Evolutionary conservation across 1,140 invertebrate species (phyloP).

Genomic region (Zaprionus kolodkinae): DNA sequence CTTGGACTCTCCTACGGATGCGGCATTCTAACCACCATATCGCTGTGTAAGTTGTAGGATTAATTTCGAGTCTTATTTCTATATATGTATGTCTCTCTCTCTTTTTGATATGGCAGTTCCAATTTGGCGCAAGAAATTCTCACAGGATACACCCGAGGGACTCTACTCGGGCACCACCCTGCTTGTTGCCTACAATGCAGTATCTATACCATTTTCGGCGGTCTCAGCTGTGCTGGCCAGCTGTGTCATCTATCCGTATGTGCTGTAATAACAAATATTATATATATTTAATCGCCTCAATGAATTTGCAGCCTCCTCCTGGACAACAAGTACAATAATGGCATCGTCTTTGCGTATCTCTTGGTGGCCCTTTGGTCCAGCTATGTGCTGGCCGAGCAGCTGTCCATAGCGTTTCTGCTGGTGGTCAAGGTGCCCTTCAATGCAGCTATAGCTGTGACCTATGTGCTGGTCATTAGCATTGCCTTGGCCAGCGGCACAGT

Average conservation of each 20-base stretch:
- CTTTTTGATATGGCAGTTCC: conserved; percentile 88
- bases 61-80: not conserved
- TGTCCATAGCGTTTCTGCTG: conserved; percentile 92
- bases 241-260: conserved; percentile 91
- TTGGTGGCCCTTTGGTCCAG: conserved; percentile 90
- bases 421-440: conserved; percentile 91
- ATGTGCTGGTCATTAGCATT: conserved; percentile 90
- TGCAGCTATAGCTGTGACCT: conserved; percentile 90
- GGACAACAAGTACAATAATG: conserved; percentile 70
- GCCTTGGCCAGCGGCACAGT: conserved; percentile 92
- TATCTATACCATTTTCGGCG: conserved; percentile 92
- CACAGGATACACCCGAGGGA: conserved; percentile 94
- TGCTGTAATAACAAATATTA: conserved; percentile 21
- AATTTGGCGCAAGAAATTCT: conserved; percentile 93
- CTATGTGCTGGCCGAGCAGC: conserved; percentile 93
- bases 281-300: not conserved
- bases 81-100: not conserved
- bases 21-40: conserved; percentile 91
- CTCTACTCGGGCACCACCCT: conserved; percentile 94
- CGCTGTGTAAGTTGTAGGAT: conserved; percentile 88
- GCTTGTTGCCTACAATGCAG: conserved; percentile 91
- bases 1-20: conserved; percentile 91
- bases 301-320: conserved; percentile 58
- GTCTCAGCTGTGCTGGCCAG: conserved; percentile 88
- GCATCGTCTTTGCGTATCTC: conserved; percentile 85